Conservation (phyloP, 1,140 invertebrate species). For the Elymnias hypermnestra region DNA sequence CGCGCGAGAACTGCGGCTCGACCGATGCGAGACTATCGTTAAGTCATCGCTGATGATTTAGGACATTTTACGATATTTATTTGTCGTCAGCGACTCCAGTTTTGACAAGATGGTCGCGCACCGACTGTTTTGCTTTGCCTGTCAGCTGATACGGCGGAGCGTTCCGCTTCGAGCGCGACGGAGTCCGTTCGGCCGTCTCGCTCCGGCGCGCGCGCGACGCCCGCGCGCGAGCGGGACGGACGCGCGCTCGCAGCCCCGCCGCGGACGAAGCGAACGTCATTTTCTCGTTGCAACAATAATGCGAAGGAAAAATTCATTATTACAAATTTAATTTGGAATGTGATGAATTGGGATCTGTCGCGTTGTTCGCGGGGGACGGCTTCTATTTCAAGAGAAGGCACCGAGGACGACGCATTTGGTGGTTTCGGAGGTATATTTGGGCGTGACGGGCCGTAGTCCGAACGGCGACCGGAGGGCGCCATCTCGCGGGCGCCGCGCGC, state of each 20-base stretch:
- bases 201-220: slow-evolving; percentile 10
- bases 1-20: slow-evolving; percentile 62
- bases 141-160: slow-evolving; percentile 75
- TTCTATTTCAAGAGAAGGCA: slow-evolving; percentile 65
- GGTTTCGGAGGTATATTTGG: slow-evolving; percentile 54
- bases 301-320: slow-evolving; percentile 45
- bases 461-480: slow-evolving; percentile 3
- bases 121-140: slow-evolving; percentile 78
- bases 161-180: slow-evolving; percentile 47
- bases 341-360: slow-evolving; percentile 58
- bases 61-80: slow-evolving; percentile 75
- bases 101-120: slow-evolving; percentile 77
- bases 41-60: slow-evolving; percentile 71
- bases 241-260: too few relatives aligned
- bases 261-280: slow-evolving; percentile 60
- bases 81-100: slow-evolving; percentile 73
- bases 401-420: slow-evolving; percentile 34
- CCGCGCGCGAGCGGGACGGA: slow-evolving; percentile 36
- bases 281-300: slow-evolving; percentile 63
- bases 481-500: slow-evolving; percentile 6
- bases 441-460: slow-evolving; percentile 40
- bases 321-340: slow-evolving; percentile 35
- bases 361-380: slow-evolving; percentile 28
- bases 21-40: slow-evolving; percentile 56
- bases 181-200: slow-evolving; percentile 27